These are phyloP conservation scores for Schizotus pectinicornis DNA, from an alignment of 2,888 invertebrate species.

Conservation along the genomic window DNA sequence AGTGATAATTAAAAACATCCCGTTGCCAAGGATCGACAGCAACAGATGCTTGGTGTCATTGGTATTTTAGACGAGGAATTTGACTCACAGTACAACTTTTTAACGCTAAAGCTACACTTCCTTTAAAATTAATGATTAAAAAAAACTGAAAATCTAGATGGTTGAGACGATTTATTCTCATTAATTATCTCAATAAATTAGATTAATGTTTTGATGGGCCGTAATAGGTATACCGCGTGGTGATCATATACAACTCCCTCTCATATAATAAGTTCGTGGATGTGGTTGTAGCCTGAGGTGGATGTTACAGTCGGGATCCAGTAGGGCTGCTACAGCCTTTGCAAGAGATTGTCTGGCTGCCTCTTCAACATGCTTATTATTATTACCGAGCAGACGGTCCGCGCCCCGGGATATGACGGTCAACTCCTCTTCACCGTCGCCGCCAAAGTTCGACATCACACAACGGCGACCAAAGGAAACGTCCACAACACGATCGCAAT, in stretches of 20 bases:
- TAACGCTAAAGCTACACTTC: too few relatives aligned
- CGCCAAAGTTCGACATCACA: slow-evolving; percentile 20
- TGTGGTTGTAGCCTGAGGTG: slow-evolving; percentile 33
- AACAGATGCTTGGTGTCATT: not conserved
- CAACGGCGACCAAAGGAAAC: slow-evolving; percentile 4
- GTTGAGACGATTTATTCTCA: slow-evolving; percentile 9
- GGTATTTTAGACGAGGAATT: too few relatives aligned
- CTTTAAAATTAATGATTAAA: not conserved
- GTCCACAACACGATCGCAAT: slow-evolving; percentile 18
- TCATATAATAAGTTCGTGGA: slow-evolving; percentile 5
- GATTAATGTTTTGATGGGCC: slow-evolving; percentile 20
- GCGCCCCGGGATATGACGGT: slow-evolving; percentile 44
- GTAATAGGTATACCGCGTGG: slow-evolving; percentile 11
- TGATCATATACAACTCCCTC: slow-evolving; percentile 18
- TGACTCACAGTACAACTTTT: too few relatives aligned
- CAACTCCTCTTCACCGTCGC: slow-evolving; percentile 35
- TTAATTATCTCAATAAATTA: slow-evolving; percentile 23
- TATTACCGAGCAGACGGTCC: slow-evolving; percentile 45
- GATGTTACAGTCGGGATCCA: slow-evolving; percentile 32
- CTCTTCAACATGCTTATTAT: slow-evolving; percentile 42
- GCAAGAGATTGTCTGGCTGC: slow-evolving; percentile 32
- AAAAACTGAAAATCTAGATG: not conserved
- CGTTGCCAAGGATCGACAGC: too few relatives aligned
- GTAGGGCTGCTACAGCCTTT: slow-evolving; percentile 26
- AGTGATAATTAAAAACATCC: too few relatives aligned